Conservation (phyloP, 2,113 vertebrate species). For the Psilopogon haemacephalus region DNA sequence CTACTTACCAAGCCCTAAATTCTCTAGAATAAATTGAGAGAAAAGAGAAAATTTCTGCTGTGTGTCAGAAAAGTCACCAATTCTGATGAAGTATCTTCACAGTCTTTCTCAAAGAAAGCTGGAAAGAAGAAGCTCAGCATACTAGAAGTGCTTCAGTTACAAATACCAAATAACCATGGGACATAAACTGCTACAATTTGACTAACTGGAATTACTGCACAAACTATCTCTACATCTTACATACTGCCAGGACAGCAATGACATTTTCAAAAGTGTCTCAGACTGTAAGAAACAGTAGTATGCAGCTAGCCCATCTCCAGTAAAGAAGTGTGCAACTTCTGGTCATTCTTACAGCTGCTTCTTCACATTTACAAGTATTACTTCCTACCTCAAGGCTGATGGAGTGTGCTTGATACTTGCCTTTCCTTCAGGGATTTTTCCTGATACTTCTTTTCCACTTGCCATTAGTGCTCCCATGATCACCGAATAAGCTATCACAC, state of each 20-base stretch:
- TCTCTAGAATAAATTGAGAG: not conserved
- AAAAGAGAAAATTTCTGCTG: not conserved
- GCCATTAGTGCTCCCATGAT: conserved; percentile 97
- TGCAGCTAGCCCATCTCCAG: not conserved
- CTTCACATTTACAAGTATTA: not conserved
- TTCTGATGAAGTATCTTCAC: not conserved
- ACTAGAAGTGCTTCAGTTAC: not conserved
- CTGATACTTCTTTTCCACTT: conserved; percentile 93
- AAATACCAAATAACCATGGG: not conserved
- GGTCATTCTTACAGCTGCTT: not conserved
- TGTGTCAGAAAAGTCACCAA: not conserved
- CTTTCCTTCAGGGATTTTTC: conserved; percentile 96
- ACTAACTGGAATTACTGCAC: not conserved
- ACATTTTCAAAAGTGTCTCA: not conserved
- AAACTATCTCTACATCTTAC: not conserved
- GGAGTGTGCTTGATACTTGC: conserved; percentile 61
- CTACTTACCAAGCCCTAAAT: not conserved
- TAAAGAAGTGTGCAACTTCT: not conserved
- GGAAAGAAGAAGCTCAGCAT: not conserved
- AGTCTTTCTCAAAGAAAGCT: not conserved
- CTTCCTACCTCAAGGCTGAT: not conserved
- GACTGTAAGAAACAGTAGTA: not conserved
- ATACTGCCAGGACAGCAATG: not conserved
- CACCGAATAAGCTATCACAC: conserved; percentile 94
- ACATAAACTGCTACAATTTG: not conserved